A percentile compares a stretch with the other conserved stretches of the same genome.
Conservation (phyloP, 2,797 vertebrate genomes). For the Syncerus caffer region DNA sequence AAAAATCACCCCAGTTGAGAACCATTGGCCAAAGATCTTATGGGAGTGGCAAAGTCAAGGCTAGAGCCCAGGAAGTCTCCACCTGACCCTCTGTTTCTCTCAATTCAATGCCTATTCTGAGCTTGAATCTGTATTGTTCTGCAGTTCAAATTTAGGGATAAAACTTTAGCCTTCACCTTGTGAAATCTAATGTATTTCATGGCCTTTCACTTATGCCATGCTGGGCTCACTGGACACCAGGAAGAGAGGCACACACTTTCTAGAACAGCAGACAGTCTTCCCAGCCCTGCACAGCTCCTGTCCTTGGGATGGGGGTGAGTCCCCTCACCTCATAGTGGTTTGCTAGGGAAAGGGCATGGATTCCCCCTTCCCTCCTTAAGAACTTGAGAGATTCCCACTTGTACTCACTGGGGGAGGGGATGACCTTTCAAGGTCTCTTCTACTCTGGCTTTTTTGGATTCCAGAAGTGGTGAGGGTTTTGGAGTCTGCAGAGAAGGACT, state of each 20-base stretch:
- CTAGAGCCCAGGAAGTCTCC: not conserved
- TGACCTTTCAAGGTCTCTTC: not conserved
- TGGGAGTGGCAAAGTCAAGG: rapidly evolving
- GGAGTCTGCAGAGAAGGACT: constrained; percentile 27
- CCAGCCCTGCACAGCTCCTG: not conserved
- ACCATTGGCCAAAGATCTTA: not conserved
- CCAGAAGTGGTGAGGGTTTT: constrained; percentile 13
- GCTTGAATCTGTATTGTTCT: not conserved
- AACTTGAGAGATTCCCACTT: not conserved
- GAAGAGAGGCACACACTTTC: not conserved
- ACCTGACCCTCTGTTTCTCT: no score
- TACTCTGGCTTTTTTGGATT: not conserved
- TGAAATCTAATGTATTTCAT: not conserved
- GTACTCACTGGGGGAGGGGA: not conserved
- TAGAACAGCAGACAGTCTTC: not conserved
- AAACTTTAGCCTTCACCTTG: not conserved
- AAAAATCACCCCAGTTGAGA: not conserved
- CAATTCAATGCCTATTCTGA: rapidly evolving
- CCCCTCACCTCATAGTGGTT: not conserved
- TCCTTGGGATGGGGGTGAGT: not conserved
- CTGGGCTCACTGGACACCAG: not conserved
- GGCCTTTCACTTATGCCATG: not conserved
- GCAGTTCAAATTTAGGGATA: not conserved
- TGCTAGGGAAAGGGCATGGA: not conserved
- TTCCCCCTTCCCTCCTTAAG: not conserved